Percentiles rank a stretch among this genome's conserved stretches.
phyloP scores from a whole-genome alignment of 2,113 vertebrate species.

The Calyptommatus sinebrachiatus region DNA sequence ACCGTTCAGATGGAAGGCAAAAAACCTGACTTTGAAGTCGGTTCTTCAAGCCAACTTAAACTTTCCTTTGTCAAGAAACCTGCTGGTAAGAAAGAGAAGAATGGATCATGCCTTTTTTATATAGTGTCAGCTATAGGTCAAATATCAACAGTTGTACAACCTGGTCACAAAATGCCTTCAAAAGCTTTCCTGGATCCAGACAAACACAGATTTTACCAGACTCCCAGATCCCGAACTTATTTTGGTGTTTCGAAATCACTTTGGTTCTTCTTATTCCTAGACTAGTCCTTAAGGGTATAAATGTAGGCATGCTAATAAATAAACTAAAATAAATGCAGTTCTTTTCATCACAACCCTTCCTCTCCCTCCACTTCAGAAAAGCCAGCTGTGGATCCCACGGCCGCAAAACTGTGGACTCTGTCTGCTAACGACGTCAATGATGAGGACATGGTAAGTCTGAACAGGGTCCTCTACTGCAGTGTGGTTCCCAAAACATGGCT shows the following conservation, averaged over 20 bases:
- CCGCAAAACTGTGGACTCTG: slow-evolving; percentile 87
- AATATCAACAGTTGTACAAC: too few species aligned
- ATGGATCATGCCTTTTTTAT: not conserved
- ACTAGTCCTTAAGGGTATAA: too few species aligned
- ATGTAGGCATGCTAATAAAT: not conserved
- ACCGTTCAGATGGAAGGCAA: slow-evolving; percentile 77
- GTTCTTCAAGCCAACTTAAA: slow-evolving; percentile 86
- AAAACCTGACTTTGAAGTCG: slow-evolving; percentile 92
- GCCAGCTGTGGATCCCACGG: slow-evolving; percentile 80
- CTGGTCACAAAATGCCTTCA: too few species aligned
- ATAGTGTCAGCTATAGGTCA: not conserved
- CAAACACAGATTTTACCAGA: not conserved
- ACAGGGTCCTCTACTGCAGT: not conserved
- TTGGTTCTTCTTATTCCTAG: not conserved
- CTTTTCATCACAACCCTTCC: not conserved
- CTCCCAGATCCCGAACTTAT: not conserved
- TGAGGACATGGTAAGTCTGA: slow-evolving; percentile 80
- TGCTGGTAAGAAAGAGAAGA: slow-evolving; percentile 40
- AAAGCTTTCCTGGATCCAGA: too few species aligned
- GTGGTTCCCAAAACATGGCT: too few species aligned
- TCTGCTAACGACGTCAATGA: slow-evolving; percentile 91
- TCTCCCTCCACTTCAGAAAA: slow-evolving; percentile 72
- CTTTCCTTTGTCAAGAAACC: slow-evolving; percentile 80
- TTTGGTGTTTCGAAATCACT: not conserved
- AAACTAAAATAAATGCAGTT: not conserved